phyloP scores from a whole-genome alignment of 2,797 vertebrate species.

The Chlorospingus semifuscus region DNA sequence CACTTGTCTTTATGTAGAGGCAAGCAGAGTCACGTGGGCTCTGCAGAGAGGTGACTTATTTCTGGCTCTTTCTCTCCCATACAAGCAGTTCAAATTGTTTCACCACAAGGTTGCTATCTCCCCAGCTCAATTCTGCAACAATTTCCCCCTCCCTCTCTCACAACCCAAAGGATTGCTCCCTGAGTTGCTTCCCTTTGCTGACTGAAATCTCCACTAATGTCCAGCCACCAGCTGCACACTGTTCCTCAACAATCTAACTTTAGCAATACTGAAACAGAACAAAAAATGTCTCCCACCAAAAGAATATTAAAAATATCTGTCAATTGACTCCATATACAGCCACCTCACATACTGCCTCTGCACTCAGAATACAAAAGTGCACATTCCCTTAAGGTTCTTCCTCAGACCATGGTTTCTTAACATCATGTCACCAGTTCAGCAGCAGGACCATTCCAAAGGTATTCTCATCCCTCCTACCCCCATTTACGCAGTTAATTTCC shows the following conservation, averaged over 20 bases:
- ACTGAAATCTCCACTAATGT: neutral
- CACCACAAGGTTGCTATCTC: neutral
- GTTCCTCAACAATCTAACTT: neutral
- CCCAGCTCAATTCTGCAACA: neutral
- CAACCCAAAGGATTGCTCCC: neutral
- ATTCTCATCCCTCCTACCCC: neutral
- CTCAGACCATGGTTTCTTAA: neutral
- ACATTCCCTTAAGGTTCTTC: neutral
- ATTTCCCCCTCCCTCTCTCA: neutral
- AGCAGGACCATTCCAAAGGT: neutral
- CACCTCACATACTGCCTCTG: neutral
- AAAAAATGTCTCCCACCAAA: neutral
- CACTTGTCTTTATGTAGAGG: neutral
- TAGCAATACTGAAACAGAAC: neutral
- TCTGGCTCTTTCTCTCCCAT: neutral
- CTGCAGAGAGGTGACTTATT: neutral
- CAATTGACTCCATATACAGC: neutral
- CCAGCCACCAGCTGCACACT: neutral
- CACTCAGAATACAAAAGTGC: neutral
- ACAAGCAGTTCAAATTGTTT: neutral
- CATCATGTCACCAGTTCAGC: neutral
- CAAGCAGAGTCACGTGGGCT: neutral
- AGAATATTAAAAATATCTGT: neutral
- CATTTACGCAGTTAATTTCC: neutral
- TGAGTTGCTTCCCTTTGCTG: neutral